These are phyloP conservation scores for Melanotaenia maccullochi DNA, from an alignment of 2,797 vertebrate species.

Conservation along the genomic window DNA sequence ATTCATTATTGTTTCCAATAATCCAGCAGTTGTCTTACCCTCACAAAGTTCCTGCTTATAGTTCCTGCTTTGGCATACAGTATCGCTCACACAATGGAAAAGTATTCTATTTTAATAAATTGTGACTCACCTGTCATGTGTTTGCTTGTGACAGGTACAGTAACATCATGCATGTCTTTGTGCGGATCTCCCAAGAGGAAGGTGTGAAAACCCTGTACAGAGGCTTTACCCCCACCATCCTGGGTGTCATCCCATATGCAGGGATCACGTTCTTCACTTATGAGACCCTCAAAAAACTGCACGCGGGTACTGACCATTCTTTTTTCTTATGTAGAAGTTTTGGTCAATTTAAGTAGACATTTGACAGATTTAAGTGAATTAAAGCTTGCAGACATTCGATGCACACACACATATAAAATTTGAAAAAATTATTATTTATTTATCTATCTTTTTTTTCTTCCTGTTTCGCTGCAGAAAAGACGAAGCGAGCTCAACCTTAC, in stretches of 20 bases:
- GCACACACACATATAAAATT: too few species aligned
- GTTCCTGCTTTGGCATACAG: too few species aligned
- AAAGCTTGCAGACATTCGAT: background rate
- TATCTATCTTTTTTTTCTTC: background rate
- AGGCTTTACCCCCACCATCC: constrained; percentile 93
- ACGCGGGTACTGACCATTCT: constrained; percentile 83
- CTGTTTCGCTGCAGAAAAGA: constrained; percentile 82
- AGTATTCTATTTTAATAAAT: too few species aligned
- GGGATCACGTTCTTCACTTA: constrained; percentile 98
- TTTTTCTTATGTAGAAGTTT: background rate
- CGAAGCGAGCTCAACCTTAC: constrained; percentile 86
- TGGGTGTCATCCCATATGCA: constrained; percentile 94
- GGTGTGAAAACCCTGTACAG: constrained; percentile 91
- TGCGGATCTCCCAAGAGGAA: constrained; percentile 94
- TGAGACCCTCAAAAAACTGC: constrained; percentile 93
- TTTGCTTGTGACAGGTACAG: constrained; percentile 87
- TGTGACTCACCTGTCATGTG: background rate
- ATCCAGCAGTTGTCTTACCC: too few species aligned
- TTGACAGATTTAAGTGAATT: background rate
- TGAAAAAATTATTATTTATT: too few species aligned
- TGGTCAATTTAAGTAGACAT: background rate
- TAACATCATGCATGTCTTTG: constrained; percentile 94
- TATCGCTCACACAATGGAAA: too few species aligned
- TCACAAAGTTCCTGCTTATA: too few species aligned
- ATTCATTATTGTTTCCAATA: too few species aligned